Percentiles rank a stretch among this genome's conserved stretches.
Evolutionary conservation across 2,888 invertebrate species (phyloP).

Genomic region (Amphipoea lucens): DNA sequence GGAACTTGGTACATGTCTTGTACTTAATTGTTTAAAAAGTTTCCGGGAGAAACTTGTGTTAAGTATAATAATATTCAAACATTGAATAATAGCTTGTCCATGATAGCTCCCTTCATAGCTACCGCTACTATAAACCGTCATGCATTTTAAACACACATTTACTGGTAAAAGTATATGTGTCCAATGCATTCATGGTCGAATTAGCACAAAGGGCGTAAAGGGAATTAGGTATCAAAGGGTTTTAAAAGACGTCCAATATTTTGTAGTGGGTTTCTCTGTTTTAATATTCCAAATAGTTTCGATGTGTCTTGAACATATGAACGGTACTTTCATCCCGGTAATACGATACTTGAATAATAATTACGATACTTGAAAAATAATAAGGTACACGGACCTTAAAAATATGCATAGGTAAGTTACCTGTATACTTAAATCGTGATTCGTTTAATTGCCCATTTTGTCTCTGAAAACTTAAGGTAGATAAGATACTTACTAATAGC

Average conservation of each 20-base stretch:
- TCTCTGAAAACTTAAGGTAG: background rate
- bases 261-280: background rate
- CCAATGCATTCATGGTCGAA: background rate
- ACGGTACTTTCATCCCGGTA: background rate
- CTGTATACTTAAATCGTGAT: background rate
- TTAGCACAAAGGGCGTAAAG: background rate
- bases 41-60: background rate
- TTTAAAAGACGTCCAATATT: background rate
- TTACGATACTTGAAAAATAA: background rate
- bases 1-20: background rate
- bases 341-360: background rate
- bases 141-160: background rate
- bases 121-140: background rate
- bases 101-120: background rate
- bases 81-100: background rate
- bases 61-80: background rate
- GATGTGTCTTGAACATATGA: background rate
- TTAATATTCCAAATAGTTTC: background rate
- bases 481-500: background rate
- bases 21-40: background rate
- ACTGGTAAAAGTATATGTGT: background rate
- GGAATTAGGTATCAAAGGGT: background rate
- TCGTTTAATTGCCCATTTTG: too few species aligned
- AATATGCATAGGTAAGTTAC: background rate
- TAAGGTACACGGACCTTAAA: background rate